Conservation (phyloP, 2,888 invertebrate species). For the Parapristionchus giblindavisi region DNA sequence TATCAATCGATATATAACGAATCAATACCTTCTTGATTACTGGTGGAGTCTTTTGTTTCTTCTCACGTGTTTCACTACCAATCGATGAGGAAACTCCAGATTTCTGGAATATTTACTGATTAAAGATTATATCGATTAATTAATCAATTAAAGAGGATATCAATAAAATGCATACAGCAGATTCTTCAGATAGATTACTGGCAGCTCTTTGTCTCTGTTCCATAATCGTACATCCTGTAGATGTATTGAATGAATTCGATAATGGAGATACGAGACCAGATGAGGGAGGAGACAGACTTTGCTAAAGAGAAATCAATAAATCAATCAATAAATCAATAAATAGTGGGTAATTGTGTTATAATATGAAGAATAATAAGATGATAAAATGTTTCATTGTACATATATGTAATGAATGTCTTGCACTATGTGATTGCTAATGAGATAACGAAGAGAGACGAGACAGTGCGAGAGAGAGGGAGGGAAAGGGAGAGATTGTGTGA, state of each 20-base stretch:
- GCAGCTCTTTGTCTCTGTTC: constrained; percentile 16
- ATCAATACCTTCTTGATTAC: constrained; percentile 31
- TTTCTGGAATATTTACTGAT: constrained; percentile 5
- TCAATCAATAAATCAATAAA: too few species aligned
- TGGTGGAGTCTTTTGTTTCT: constrained; percentile 33
- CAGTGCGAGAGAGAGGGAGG: too few species aligned
- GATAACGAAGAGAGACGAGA: too few species aligned
- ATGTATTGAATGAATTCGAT: constrained; percentile 17
- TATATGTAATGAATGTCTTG: too few species aligned
- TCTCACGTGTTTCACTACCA: constrained; percentile 10
- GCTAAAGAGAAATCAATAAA: too few species aligned
- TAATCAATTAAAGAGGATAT: background rate
- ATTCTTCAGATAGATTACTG: background rate
- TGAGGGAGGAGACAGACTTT: background rate
- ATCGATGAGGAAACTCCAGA: constrained; percentile 26
- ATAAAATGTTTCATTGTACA: too few species aligned
- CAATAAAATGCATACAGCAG: background rate
- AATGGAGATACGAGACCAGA: constrained; percentile 28
- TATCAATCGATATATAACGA: too few species aligned
- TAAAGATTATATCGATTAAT: background rate
- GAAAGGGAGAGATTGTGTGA: too few species aligned
- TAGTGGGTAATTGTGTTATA: too few species aligned
- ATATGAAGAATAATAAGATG: too few species aligned
- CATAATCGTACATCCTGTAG: constrained; percentile 21
- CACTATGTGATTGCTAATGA: too few species aligned